Percentiles rank a stretch among this genome's conserved stretches.
phyloP scores from a whole-genome alignment of 2,797 vertebrate genomes.

The Trichosurus vulpecula region DNA sequence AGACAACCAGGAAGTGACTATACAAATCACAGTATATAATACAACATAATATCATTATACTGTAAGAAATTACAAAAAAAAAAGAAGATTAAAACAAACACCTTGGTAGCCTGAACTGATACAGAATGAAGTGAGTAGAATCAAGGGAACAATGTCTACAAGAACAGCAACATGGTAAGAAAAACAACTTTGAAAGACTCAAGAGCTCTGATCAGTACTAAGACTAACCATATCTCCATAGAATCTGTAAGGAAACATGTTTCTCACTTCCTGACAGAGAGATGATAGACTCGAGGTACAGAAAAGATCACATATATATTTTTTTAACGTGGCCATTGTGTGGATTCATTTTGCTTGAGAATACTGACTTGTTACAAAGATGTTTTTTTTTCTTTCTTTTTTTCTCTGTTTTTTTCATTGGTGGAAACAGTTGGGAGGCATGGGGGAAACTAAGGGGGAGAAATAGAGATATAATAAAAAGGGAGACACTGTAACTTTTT shows the following conservation, averaged over 20 bases:
- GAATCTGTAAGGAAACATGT: too few species aligned
- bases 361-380: too few species aligned
- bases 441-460: too few species aligned
- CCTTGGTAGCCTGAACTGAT: not conserved
- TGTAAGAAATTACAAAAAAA: not conserved
- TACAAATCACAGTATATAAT: not conserved
- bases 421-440: not conserved
- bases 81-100: not conserved
- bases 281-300: too few species aligned
- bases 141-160: not conserved
- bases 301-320: too few species aligned
- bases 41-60: not conserved
- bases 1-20: not conserved
- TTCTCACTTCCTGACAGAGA: too few species aligned
- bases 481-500: not conserved
- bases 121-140: not conserved
- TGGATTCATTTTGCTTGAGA: too few species aligned
- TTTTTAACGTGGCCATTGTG: too few species aligned
- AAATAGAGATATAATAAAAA: not conserved
- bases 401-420: not conserved
- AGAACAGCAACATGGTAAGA: too few species aligned
- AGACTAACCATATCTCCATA: too few species aligned
- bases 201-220: too few species aligned
- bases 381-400: not conserved
- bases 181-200: too few species aligned